Conservation (phyloP, 2,888 invertebrate genomes). For the Fragum sueziense region DNA sequence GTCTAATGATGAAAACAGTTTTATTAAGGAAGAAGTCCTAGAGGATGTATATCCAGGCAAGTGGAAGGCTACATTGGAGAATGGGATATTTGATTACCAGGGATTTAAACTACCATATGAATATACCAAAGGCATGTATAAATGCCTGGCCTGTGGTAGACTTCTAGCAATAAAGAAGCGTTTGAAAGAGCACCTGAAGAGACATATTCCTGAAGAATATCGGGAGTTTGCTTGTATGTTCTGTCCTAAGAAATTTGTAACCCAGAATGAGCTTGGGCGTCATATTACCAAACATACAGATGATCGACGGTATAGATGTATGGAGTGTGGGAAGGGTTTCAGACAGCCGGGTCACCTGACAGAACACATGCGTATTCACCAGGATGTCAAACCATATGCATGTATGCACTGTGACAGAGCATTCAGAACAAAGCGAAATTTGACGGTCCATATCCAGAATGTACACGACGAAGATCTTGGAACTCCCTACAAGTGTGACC, state of each 20-base stretch:
- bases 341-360: constrained; percentile 51
- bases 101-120: neutral
- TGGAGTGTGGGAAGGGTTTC: constrained; percentile 48
- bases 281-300: constrained; percentile 45
- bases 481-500: constrained; percentile 20
- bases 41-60: neutral
- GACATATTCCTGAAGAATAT: constrained; percentile 38
- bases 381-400: constrained; percentile 27
- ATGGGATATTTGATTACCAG: neutral
- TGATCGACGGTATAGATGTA: constrained; percentile 43
- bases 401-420: constrained; percentile 31
- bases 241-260: constrained; percentile 48
- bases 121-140: neutral
- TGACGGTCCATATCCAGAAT: constrained; percentile 30
- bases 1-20: constrained; percentile 40
- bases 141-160: constrained; percentile 21
- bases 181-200: constrained; percentile 46
- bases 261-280: constrained; percentile 35
- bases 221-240: constrained; percentile 28
- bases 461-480: constrained; percentile 10
- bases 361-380: constrained; percentile 38
- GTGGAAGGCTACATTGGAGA: neutral
- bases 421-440: constrained; percentile 42
- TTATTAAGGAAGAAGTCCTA: constrained; percentile 42
- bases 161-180: constrained; percentile 21